Conservation (phyloP, 2,888 invertebrate species). For the Lycia hirtaria region DNA sequence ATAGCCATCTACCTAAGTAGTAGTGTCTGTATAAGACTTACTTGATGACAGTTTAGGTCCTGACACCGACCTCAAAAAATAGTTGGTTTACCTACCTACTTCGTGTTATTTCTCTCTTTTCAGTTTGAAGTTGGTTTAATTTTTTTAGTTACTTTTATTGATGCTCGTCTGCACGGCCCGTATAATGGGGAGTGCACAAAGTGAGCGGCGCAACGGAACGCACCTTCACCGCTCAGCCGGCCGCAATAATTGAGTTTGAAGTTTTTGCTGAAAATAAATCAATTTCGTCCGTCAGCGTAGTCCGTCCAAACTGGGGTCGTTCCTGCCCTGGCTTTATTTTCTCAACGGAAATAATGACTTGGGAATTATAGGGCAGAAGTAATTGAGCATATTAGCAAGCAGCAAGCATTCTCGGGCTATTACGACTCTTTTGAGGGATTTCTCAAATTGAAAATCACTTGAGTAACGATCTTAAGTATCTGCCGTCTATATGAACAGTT, state of each 20-base stretch:
- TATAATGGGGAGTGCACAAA: slow-evolving; percentile 38
- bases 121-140: too few relatives aligned
- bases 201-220: slow-evolving; percentile 39
- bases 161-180: slow-evolving; percentile 18
- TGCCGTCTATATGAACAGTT: not conserved
- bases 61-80: too few relatives aligned
- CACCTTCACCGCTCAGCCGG: slow-evolving; percentile 50
- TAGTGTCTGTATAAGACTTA: too few relatives aligned
- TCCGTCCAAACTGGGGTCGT: slow-evolving; percentile 10
- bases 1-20: too few relatives aligned
- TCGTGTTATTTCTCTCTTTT: too few relatives aligned
- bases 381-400: not conserved
- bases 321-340: slow-evolving; percentile 9
- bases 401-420: not conserved
- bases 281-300: slow-evolving; percentile 17
- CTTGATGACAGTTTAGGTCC: too few relatives aligned
- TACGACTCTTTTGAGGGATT: slow-evolving; percentile 1
- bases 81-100: too few relatives aligned
- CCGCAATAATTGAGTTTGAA: slow-evolving; percentile 65
- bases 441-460: not conserved
- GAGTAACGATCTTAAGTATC: not conserved
- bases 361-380: not conserved
- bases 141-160: not conserved
- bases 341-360: slow-evolving; percentile 9
- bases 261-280: slow-evolving; percentile 47